Conservation (phyloP, 2,113 vertebrate species). For the Lagopus muta region DNA sequence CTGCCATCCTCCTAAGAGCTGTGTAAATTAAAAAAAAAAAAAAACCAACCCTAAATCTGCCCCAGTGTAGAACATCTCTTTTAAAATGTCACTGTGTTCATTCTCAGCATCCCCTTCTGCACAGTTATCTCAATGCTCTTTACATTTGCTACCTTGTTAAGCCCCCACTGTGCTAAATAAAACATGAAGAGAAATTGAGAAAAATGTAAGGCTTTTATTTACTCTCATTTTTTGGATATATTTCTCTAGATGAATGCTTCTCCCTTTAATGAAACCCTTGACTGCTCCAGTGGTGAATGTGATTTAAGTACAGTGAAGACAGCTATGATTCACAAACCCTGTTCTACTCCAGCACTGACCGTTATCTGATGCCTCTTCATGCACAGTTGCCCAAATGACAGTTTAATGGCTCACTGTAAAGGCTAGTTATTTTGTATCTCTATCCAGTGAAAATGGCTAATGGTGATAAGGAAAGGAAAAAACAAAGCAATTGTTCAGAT, state of each 20-base stretch:
- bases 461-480: slow-evolving; percentile 78
- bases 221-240: slow-evolving; percentile 81
- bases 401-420: slow-evolving; percentile 83
- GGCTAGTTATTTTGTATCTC: slow-evolving; percentile 84
- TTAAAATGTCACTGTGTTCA: slow-evolving; percentile 43
- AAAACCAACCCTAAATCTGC: slow-evolving; percentile 3
- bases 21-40: not conserved
- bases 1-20: not conserved
- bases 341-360: slow-evolving; percentile 81
- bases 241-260: slow-evolving; percentile 84
- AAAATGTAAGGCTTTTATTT: slow-evolving; percentile 78
- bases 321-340: slow-evolving; percentile 86
- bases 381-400: slow-evolving; percentile 85
- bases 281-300: slow-evolving; percentile 84
- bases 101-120: slow-evolving; percentile 55
- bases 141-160: slow-evolving; percentile 76
- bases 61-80: slow-evolving; percentile 20
- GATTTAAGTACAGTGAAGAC: slow-evolving; percentile 85
- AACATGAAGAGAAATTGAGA: slow-evolving; percentile 78
- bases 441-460: slow-evolving; percentile 80
- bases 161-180: slow-evolving; percentile 76
- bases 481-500: slow-evolving; percentile 74
- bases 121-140: slow-evolving; percentile 59
- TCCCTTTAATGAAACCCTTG: slow-evolving; percentile 88
- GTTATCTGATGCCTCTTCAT: slow-evolving; percentile 82